These are phyloP conservation scores for Zalophus californianus DNA, from an alignment of 2,797 vertebrate genomes.

Conservation along the genomic window DNA sequence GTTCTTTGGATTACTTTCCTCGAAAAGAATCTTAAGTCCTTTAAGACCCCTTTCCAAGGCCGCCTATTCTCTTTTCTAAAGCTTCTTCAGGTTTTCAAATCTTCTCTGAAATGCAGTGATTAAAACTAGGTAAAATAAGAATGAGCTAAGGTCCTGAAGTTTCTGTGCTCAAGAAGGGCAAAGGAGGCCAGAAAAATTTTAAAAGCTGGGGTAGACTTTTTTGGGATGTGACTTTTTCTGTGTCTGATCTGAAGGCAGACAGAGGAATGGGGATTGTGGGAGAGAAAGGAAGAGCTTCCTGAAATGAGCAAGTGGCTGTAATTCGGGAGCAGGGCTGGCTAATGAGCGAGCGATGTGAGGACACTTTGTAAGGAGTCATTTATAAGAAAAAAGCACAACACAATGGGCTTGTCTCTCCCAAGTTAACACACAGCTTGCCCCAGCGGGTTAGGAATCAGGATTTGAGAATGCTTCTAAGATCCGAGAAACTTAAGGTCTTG, in stretches of 20 bases:
- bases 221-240: background rate
- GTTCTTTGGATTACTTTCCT: background rate
- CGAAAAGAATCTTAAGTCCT: constrained; percentile 10
- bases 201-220: background rate
- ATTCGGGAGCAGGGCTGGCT: background rate
- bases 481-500: background rate
- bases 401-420: background rate
- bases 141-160: background rate
- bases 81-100: background rate
- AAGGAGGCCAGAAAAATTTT: background rate
- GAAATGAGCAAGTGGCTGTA: background rate
- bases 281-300: background rate
- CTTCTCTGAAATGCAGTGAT: background rate
- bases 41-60: background rate
- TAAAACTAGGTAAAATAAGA: constrained; percentile 25
- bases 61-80: constrained; percentile 28
- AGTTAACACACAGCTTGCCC: background rate
- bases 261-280: background rate
- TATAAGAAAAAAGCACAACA: background rate
- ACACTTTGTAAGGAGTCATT: background rate
- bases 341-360: background rate
- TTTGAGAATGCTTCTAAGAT: background rate
- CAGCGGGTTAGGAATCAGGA: background rate
- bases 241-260: background rate
- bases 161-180: constrained; percentile 27